Evolutionary conservation across 2,888 invertebrate species (phyloP).

Genomic region (Crematogaster levior): DNA sequence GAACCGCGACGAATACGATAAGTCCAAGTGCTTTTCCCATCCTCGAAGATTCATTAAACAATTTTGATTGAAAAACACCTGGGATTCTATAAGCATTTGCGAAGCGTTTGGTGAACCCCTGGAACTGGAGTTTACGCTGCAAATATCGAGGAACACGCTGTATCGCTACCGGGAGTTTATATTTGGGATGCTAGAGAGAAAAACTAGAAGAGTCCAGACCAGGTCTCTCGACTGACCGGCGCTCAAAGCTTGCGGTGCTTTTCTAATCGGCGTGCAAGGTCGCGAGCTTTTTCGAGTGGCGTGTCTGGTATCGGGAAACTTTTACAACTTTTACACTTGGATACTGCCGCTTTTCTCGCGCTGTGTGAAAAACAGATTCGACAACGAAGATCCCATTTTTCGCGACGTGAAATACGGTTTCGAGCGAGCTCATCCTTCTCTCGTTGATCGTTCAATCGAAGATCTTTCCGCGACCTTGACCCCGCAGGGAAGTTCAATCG

Average conservation of each 20-base stretch:
- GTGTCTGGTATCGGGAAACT: neutral
- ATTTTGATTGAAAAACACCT: neutral
- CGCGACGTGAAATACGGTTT: neutral
- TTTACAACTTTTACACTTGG: neutral
- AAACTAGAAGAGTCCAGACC: neutral
- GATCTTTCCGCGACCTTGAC: neutral
- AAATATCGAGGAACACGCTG: slow-evolving; percentile 9
- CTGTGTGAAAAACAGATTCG: neutral
- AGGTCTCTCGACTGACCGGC: slow-evolving; percentile 31
- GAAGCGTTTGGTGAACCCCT: neutral
- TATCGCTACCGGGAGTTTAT: slow-evolving; percentile 3
- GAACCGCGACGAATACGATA: slow-evolving; percentile 31
- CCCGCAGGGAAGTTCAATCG: slow-evolving; percentile 7
- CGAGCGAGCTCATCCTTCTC: neutral
- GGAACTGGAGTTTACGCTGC: neutral
- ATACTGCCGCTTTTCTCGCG: no score
- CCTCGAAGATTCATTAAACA: neutral
- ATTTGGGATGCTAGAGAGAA: slow-evolving; percentile 28
- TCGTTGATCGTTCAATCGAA: slow-evolving; percentile 3
- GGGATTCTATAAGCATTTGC: no score
- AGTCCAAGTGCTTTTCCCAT: slow-evolving; percentile 16
- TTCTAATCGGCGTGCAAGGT: slow-evolving; percentile 28
- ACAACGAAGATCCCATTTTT: neutral
- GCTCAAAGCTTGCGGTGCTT: slow-evolving; percentile 37
- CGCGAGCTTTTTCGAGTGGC: slow-evolving; percentile 10